Conservation (phyloP, 1,140 invertebrate genomes). For the Aphaenogaster rudis region DNA sequence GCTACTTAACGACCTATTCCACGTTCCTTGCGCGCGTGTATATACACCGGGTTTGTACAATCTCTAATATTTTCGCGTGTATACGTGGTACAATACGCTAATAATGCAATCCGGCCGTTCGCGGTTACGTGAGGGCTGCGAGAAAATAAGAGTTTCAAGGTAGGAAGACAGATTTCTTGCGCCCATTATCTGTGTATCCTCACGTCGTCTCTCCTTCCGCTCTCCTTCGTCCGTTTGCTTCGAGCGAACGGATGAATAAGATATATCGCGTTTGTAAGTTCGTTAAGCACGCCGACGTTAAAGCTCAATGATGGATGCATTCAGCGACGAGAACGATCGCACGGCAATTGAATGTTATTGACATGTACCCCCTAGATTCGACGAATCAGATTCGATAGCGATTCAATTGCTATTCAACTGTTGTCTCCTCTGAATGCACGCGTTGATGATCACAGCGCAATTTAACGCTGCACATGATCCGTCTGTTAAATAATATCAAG, state of each 20-base stretch:
- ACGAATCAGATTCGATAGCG: conserved; percentile 53
- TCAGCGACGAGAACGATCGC: conserved; percentile 25
- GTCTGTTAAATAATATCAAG: conserved; percentile 45
- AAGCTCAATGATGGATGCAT: conserved; percentile 47
- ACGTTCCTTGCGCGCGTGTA: conserved; percentile 5
- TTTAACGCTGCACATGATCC: conserved; percentile 46
- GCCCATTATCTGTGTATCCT: background rate
- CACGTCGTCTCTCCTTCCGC: background rate
- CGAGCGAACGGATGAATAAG: conserved; percentile 11
- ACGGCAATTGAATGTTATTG: conserved; percentile 49
- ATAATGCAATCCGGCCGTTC: conserved; percentile 16
- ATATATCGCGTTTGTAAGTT: conserved; percentile 18
- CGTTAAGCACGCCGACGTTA: conserved; percentile 3
- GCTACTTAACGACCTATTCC: conserved; percentile 48
- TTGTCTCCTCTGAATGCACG: conserved; percentile 46
- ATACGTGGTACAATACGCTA: conserved; percentile 18
- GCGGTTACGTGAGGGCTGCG: conserved; percentile 45
- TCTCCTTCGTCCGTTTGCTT: background rate
- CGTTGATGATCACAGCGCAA: conserved; percentile 52
- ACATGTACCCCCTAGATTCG: conserved; percentile 30
- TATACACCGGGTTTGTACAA: conserved; percentile 55
- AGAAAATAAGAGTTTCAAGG: conserved; percentile 69
- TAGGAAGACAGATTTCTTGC: conserved; percentile 70
- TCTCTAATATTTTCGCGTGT: background rate
- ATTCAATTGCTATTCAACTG: conserved; percentile 59